A percentile compares a stretch with the other conserved stretches of the same genome.
These are phyloP conservation scores for Pan paniscus DNA, from an alignment of 2,113 vertebrate genomes.

Conservation along the genomic window DNA sequence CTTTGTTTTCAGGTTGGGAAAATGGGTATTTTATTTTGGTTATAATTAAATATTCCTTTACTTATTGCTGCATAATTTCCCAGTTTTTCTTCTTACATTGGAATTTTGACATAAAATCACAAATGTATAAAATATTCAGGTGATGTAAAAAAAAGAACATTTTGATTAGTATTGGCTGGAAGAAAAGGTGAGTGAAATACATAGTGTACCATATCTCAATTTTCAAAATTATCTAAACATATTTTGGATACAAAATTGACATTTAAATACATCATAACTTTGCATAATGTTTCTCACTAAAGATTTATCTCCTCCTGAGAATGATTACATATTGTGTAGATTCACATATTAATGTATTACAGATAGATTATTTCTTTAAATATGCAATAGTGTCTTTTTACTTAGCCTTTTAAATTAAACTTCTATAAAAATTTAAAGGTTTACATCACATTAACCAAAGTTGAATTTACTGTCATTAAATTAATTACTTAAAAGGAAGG, in stretches of 20 bases:
- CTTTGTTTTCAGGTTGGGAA: background rate
- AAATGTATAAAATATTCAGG: background rate
- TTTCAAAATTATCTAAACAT: background rate
- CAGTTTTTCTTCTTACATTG: background rate
- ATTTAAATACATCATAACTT: background rate
- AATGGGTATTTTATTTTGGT: background rate
- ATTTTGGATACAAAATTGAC: background rate
- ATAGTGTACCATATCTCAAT: background rate
- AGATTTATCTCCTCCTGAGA: background rate
- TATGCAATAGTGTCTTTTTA: background rate
- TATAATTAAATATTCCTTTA: background rate
- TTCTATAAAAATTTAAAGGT: background rate
- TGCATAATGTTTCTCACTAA: background rate
- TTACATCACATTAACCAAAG: background rate
- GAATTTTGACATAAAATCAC: background rate
- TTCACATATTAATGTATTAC: background rate
- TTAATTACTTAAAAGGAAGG: background rate
- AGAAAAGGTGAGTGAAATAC: background rate
- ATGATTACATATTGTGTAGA: background rate
- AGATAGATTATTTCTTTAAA: background rate
- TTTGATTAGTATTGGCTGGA: background rate
- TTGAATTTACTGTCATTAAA: background rate
- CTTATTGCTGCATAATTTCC: background rate
- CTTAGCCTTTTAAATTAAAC: background rate
- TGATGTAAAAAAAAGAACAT: background rate